Evolutionary conservation across 2,797 vertebrate genomes (phyloP), one percentile per base, ranked within the genome.

Genomic region (Neopelma chrysocephalum): DNA sequence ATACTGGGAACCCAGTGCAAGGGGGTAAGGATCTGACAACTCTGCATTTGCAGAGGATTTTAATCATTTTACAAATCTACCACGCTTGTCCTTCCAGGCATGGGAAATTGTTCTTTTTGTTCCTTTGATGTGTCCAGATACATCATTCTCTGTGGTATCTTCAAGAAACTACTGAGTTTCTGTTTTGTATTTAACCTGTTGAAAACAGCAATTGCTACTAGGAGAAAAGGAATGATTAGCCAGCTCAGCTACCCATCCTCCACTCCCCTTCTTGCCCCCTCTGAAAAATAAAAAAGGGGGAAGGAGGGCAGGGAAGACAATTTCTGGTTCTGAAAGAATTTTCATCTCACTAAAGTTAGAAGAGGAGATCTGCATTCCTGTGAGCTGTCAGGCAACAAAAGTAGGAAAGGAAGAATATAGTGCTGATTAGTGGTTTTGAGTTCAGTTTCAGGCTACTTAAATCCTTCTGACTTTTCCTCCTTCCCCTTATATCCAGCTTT

Each of bases 1-100:
- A 7, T 99, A 99, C 95, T 99, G 99, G 99, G 99, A 99, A 91
- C 99, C 99, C 57, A 99, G 99, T 72, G 99, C 99, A 15, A 98
- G 99, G 98, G 99, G 99, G 99, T 99, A 96, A 97, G 98, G 60
- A 75, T 68, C 90, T 83, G n/a, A 69, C 12, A 76, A 70, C 10
- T 5, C 57, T 93, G 29, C 34, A 23, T 84, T 87, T 87, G 15
- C 45, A 81, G 31, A 12, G 38, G 48, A 7, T 40, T 61, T 43
- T 69, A 72, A 50, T 90, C 13, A 56, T 88, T 79, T 82, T 79
- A 47, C 19, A 69, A 84, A 53, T 50, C 7, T 65, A 11, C 36
- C 64, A 45, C 10, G 4, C 29, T 82, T 20, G 16, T 83, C 25
- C 21, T 75, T 83, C 53, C 53, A 88, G 26, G 45, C 82, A 57